Conservation (phyloP, 2,888 invertebrate genomes). For the Pocota personata region DNA sequence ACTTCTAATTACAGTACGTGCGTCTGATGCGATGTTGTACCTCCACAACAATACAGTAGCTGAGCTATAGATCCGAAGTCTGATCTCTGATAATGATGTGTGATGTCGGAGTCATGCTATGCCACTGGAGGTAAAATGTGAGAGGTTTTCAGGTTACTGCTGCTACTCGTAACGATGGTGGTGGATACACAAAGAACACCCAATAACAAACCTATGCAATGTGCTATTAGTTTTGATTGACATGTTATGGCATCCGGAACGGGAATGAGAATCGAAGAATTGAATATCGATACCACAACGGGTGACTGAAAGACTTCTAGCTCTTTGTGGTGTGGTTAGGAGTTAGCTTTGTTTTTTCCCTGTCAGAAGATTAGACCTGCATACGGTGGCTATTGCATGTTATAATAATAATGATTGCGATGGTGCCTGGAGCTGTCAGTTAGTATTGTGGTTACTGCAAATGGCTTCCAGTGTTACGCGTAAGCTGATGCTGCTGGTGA, state of each 20-base stretch:
- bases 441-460: slow-evolving; percentile 54
- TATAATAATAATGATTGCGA: slow-evolving; percentile 30
- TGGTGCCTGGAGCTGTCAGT: slow-evolving; percentile 62
- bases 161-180: slow-evolving; percentile 20
- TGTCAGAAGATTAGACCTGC: slow-evolving; percentile 40
- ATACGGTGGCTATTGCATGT: slow-evolving; percentile 22
- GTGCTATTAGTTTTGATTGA: slow-evolving; percentile 78
- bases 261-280: slow-evolving; percentile 57
- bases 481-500: slow-evolving; percentile 47
- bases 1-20: slow-evolving; percentile 73
- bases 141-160: slow-evolving; percentile 26
- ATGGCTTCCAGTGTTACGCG: slow-evolving; percentile 69
- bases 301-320: slow-evolving; percentile 42
- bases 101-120: slow-evolving; percentile 69
- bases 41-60: slow-evolving; percentile 48
- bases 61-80: slow-evolving; percentile 47
- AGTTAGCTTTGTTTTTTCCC: slow-evolving; percentile 6
- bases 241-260: slow-evolving; percentile 81
- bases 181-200: slow-evolving; percentile 64
- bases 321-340: slow-evolving; percentile 50
- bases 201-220: slow-evolving; percentile 51
- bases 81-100: slow-evolving; percentile 73
- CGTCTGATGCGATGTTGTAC: slow-evolving; percentile 48
- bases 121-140: slow-evolving; percentile 38
- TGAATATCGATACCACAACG: slow-evolving; percentile 63